Conservation (phyloP, 1,140 invertebrate genomes). For the Tetranychus cinnabarinus region DNA sequence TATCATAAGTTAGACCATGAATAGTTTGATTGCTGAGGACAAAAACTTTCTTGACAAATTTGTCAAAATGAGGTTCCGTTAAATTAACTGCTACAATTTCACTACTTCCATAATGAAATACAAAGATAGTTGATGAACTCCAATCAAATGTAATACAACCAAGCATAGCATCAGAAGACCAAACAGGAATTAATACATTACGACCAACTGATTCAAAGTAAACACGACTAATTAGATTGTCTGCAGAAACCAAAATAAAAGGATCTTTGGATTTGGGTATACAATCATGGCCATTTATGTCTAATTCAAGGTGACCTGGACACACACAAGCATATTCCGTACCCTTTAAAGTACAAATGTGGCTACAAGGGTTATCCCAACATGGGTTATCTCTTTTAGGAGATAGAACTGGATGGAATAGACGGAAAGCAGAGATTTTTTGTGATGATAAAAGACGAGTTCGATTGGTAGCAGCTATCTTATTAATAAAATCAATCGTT, state of each 20-base stretch:
- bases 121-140: conserved; percentile 23
- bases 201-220: conserved; percentile 4
- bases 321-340: conserved; percentile 41
- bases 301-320: conserved; percentile 36
- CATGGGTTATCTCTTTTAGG: conserved; percentile 34
- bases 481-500: conserved; percentile 18
- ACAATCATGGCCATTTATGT: conserved; percentile 18
- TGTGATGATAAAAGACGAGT: conserved; percentile 15
- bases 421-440: conserved; percentile 21
- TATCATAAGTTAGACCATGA: conserved; percentile 23
- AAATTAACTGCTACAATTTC: conserved; percentile 1
- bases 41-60: neutral
- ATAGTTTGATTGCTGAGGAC: neutral
- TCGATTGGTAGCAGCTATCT: conserved; percentile 31
- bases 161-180: neutral
- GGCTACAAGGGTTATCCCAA: conserved; percentile 34
- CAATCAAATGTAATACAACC: conserved; percentile 18
- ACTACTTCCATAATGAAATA: neutral
- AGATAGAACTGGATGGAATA: conserved; percentile 22
- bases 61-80: neutral
- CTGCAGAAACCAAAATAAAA: conserved; percentile 7
- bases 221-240: conserved; percentile 5
- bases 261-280: conserved; percentile 13
- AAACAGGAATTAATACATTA: neutral
- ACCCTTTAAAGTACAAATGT: conserved; percentile 51